Conservation (phyloP, 2,888 invertebrate genomes). For the Carabus problematicus region DNA sequence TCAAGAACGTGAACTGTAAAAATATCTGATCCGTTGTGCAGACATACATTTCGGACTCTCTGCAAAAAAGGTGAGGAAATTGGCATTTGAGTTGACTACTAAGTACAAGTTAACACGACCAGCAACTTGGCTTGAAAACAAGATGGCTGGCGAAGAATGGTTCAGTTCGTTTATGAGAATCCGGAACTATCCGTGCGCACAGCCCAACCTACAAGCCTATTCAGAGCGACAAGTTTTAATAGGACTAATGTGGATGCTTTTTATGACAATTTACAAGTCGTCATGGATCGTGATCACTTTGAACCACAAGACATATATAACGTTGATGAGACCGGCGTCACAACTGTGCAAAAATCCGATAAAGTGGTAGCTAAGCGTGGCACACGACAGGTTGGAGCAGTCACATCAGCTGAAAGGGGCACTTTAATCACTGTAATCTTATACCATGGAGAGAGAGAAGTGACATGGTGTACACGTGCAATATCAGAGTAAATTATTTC, state of each 20-base stretch:
- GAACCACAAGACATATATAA: conserved; percentile 53
- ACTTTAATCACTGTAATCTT: conserved; percentile 1
- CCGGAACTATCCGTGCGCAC: conserved; percentile 45
- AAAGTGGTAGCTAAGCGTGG: conserved; percentile 15
- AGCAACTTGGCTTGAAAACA: conserved; percentile 46
- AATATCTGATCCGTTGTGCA: conserved; percentile 45
- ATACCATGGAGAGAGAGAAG: too few species aligned
- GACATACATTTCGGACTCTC: conserved; percentile 46
- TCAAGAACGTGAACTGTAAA: conserved; percentile 43
- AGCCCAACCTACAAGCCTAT: conserved; percentile 47
- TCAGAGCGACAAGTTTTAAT: conserved; percentile 47
- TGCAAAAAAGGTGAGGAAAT: conserved; percentile 45
- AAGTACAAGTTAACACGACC: conserved; percentile 46
- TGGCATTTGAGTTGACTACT: conserved; percentile 45
- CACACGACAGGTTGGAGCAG: conserved; percentile 1
- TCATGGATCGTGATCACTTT: conserved; percentile 48
- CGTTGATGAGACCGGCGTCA: conserved; percentile 54
- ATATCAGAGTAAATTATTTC: too few species aligned
- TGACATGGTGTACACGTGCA: too few species aligned
- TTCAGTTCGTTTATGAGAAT: conserved; percentile 46
- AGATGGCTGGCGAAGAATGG: conserved; percentile 48
- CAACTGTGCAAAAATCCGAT: conserved; percentile 55
- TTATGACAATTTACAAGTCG: conserved; percentile 48
- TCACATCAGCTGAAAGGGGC: conserved; percentile 2
- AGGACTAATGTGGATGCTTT: conserved; percentile 46